Evolutionary conservation across 2,888 invertebrate genomes (phyloP), one percentile per base, ranked within the genome.

Genomic region (Chirona hameri): DNA sequence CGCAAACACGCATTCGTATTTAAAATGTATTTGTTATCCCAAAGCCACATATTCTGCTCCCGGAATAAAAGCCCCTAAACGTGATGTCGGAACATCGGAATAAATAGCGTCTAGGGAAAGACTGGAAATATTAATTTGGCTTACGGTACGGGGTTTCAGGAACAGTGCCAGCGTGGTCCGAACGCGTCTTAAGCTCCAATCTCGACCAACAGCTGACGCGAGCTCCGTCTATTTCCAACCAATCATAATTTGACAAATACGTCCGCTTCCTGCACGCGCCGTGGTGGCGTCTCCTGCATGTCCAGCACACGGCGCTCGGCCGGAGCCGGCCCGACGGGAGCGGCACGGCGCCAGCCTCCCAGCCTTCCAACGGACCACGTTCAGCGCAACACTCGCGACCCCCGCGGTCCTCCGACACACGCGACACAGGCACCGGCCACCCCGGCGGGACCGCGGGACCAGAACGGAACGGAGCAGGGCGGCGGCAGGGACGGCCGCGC

Each of bases 1-100:
- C 27, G n/a, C 27, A 29, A 69, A 69, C 60, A 76, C 5, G 21
- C 39, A 21, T 39, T 76, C 39, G 76, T 76, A 76, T 76, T 76
- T 76, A 76, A 76, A 76, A 76, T 76, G 76, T 76, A 76, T 76
- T 76, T 76, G 76, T 76, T 76, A 76, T 76, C 76, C 76, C 76
- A 76, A 76, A 76, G 76, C 76, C 76, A 76, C 76, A 39, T 76
- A 31, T 21, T 76, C 76, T 76, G 76, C 39, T 76, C 76, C 76
- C 76, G 76, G 76, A 76, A 76, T 76, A 76, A 76, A 76, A 76
- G 76, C 76, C 76, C 76, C n/a, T 76, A 76, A 76, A 76, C 76
- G 76, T 76, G 76, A 39, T 76, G 76, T 21, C 27, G 39, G 76
- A 76, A 76, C 39, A 76, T 76, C 24, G 39, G 76, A 76, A 76